Evolutionary conservation across 2,888 invertebrate genomes (phyloP), one percentile per base, ranked within the genome.

Genomic region (Drosophila infuscata): DNA sequence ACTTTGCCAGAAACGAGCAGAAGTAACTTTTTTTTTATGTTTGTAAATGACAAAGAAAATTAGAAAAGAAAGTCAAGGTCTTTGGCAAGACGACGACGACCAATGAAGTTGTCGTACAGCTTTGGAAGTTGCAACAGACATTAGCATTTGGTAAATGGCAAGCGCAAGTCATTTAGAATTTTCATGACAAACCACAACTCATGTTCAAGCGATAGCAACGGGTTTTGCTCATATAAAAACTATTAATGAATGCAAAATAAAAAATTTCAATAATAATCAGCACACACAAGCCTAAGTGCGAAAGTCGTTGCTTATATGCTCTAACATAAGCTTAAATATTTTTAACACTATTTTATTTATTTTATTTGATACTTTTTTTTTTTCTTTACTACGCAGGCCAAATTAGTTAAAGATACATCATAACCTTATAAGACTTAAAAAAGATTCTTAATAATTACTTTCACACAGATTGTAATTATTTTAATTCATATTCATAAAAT

Each of bases 1-100:
- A 76, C 73, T 77, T 64, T 82, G 71, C 67, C 59, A 74, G 61
- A 64, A 41, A 36, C 36, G 48, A 63, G 61, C 66, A 41, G 20
- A 54, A 54, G 25, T 54, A 25, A n/a, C 15, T 61, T 51, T 65
- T 76, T 76, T 74, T 74, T 66, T 72, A 74, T 78, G 74, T 43
- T 89, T 85, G 85, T 75, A 33, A 70, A 61, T 49, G 33, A 32
- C 43, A 60, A 67, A 70, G 81, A 75, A 81, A 81, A 70, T 74
- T 71, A 59, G 58, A 85, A 87, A 89, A 88, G 86, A 87, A 87
- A 90, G 86, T 87, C 86, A 87, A 90, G 86, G 86, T 90, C 88
- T 87, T 74, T 60, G 72, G 63, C 53, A 70, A 38, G 4, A 70
- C 32, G 67, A 59, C 66, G 70, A 59, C 66, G 70, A 73, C 65